These are phyloP conservation scores for Cinclus mexicanus DNA, from an alignment of 2,113 vertebrate species.

Conservation along the genomic window DNA sequence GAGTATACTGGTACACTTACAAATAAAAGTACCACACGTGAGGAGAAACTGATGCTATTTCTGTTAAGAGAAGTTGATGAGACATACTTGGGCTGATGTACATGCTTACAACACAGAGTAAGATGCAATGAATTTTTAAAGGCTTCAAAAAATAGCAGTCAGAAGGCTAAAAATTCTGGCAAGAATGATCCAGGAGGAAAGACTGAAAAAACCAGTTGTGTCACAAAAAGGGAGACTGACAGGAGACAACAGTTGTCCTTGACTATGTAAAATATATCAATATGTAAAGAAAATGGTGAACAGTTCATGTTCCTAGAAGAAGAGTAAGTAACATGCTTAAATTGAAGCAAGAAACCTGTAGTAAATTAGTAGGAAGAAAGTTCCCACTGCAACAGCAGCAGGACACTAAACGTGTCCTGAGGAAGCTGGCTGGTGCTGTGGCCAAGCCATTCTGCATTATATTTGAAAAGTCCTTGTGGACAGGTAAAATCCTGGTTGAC, in stretches of 20 bases:
- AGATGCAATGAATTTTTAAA: not conserved
- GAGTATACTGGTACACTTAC: not conserved
- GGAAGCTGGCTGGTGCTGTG: not conserved
- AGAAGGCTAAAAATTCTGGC: not conserved
- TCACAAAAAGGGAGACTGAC: not conserved
- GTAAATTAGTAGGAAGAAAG: not conserved
- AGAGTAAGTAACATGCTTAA: not conserved
- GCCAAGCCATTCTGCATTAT: not conserved
- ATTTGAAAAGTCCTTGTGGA: not conserved
- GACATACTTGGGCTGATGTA: not conserved
- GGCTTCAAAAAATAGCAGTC: not conserved
- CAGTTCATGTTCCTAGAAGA: not conserved
- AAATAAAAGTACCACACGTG: not conserved
- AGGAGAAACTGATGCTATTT: not conserved
- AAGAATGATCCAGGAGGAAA: not conserved
- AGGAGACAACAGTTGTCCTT: not conserved
- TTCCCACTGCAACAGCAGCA: not conserved
- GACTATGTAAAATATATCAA: not conserved
- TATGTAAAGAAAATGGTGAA: not conserved
- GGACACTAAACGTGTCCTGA: not conserved
- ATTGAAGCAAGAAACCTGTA: not conserved
- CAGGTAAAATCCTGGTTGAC: not conserved
- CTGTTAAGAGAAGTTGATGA: not conserved
- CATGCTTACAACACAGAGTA: not conserved
- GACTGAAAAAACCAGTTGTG: rapidly evolving